Base-by-base conservation (phyloP, 2,888 invertebrate genomes). In the Leucophenga maculata region DNA sequence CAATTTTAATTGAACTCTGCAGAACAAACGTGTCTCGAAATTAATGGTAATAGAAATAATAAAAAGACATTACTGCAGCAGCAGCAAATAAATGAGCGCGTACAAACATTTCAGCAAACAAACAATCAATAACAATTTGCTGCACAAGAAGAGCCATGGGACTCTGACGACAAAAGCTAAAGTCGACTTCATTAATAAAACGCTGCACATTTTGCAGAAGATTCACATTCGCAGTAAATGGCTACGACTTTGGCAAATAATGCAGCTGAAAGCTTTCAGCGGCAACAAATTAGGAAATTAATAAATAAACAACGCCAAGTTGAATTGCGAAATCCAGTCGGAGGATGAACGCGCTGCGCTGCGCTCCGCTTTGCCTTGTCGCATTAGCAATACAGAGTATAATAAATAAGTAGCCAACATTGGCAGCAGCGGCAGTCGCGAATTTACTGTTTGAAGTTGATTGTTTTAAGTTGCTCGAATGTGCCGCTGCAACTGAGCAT, bases 91-190 rank as follows among this genome's bases (percentile, higher is more conserved):
- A 22, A 69, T n/a, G 20, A 16, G 31, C 13, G 1, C 1, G 65
- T 14, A 46, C 46, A 52, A 32, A 44, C 6, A 20, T 65, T 50
- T 60, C 66, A 67, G 57, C 48, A 69, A 69, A 69, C 65, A 57
- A 32, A 69, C 78, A 73, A 82, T 80, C 80, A 78, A 80, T 80
- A 82, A 78, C 80, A 75, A 79, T 80, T 78, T 78, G 57, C 22
- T 22, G 59, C 59, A 31, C 65, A 18, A 57, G 14, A 22, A 20
- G 14, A n/a, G 13, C 18, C 54, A 20, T 54, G 20, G 20, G 54
- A 54, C 11, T 50, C n/a, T 50, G 50, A 50, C 50, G n/a, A 18
- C 50, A 50, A 57, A 57, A 14, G 52, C 20, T 44, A 22, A 20
- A 52, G 32, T 22, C 48, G 39, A 44, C 65, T 68, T 68, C 59